Percentiles rank a stretch among this genome's conserved stretches.
Evolutionary conservation across 2,113 vertebrate species (phyloP).

Genomic region (Alethe diademata): DNA sequence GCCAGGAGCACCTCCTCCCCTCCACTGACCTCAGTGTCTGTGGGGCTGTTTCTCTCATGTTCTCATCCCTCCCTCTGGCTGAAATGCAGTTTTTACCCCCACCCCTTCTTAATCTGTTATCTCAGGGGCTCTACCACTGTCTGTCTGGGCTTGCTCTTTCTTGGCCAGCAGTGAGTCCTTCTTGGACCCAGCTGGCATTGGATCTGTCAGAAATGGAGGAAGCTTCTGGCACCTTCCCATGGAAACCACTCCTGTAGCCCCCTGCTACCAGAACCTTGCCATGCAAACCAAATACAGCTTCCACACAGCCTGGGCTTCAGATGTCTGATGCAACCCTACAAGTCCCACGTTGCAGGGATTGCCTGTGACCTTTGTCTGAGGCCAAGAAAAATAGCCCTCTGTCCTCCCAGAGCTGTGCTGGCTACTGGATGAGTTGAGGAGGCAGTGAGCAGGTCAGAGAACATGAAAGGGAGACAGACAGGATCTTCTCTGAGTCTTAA

Average conservation of each 20-base stretch:
- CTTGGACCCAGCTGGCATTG: neutral
- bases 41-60: neutral
- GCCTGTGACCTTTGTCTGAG: neutral
- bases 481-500: neutral
- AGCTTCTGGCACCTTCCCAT: neutral
- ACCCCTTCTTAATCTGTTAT: neutral
- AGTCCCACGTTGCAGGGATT: neutral
- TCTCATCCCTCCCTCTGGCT: neutral
- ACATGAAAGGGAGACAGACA: neutral
- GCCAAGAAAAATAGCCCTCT: neutral
- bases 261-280: neutral
- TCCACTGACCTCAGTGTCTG: neutral
- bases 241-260: neutral
- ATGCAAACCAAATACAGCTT: neutral
- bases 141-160: neutral
- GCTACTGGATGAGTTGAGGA: neutral
- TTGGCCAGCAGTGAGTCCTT: rapidly evolving
- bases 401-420: neutral
- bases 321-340: neutral
- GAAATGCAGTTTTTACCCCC: neutral
- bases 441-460: neutral
- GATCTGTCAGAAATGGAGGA: neutral
- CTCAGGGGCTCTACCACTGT: neutral
- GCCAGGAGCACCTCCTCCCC: neutral
- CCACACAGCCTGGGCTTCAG: neutral